These are phyloP conservation scores for Pygoscelis antarcticus DNA, from an alignment of 2,113 vertebrate genomes.

Conservation along the genomic window DNA sequence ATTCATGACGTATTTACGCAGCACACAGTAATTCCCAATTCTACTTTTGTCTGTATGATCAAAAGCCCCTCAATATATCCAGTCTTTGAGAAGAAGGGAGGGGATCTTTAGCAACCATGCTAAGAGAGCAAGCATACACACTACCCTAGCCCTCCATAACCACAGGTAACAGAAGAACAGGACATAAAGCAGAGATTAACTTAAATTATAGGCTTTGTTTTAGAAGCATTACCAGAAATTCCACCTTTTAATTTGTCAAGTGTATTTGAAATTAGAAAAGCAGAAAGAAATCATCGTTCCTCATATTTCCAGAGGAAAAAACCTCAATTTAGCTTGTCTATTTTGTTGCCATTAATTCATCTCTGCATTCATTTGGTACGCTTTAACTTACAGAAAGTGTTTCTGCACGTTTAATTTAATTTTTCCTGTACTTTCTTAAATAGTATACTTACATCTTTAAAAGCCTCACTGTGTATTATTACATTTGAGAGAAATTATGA, in stretches of 20 bases:
- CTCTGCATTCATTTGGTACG: not conserved
- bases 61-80: not conserved
- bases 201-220: not conserved
- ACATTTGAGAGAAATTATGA: not conserved
- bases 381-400: not conserved
- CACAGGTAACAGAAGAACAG: not conserved
- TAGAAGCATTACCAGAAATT: not conserved
- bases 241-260: not conserved
- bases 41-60: not conserved
- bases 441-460: not conserved
- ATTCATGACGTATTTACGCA: not conserved
- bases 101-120: not conserved
- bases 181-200: not conserved
- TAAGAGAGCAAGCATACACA: not conserved
- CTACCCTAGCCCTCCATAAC: not conserved
- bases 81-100: not conserved
- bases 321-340: accelerated
- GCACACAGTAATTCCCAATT: not conserved
- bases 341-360: not conserved
- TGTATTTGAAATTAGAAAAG: not conserved
- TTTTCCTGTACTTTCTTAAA: not conserved
- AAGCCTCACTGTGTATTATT: not conserved
- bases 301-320: not conserved
- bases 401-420: not conserved
- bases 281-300: not conserved